Base-by-base conservation (phyloP, 2,797 vertebrate species). In the Megalops cyprinoides region DNA sequence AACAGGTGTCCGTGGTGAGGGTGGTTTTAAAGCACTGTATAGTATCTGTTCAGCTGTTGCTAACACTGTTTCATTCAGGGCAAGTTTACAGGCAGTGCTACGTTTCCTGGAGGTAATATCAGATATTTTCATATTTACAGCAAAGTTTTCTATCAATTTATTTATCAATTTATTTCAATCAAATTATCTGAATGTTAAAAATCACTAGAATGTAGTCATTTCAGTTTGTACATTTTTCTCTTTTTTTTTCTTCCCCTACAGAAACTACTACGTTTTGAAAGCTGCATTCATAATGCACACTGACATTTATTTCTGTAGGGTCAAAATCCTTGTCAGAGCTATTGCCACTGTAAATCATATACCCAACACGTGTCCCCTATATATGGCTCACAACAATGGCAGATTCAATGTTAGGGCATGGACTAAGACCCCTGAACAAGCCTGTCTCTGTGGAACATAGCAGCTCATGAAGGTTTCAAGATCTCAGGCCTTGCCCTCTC, bases 1-100 rank as follows among this genome's bases (percentile, higher is more conserved):
- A 93, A 89, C 92, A 93, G 92, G 90, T 93, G 93, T 89, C 42
- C 65, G 58, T 55, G 78, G 86, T 82, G 79, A 60, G 75, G 82
- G 81, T 83, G 81, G 78, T 83, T 84, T 88, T 85, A 81, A 90
- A 84, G 86, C 84, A 49, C 71, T 83, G 82, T 87, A 82, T 85
- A 87, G 69, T 86, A 77, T 78, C 84, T 85, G 67, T 71, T 44
- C 39, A n/a, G 67, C 39, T 2, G 37, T 15, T 42, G 23, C 37
- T 15, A 71, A 71, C 37, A 31, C 75, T 87, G 80, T 74, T 86
- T 86, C 69, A 81, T 67, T 79, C 71, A 42, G 81, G 75, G 79
- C 10, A 7, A n/a, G 8, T 18, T 23, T 23, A 44, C 18, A 23
- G 8, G 15, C 10, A 51, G 20, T n/a, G 18, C 44, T 42, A 71